Evolutionary conservation across 2,888 invertebrate species (phyloP).

Genomic region (Leptopterna dolabrata): DNA sequence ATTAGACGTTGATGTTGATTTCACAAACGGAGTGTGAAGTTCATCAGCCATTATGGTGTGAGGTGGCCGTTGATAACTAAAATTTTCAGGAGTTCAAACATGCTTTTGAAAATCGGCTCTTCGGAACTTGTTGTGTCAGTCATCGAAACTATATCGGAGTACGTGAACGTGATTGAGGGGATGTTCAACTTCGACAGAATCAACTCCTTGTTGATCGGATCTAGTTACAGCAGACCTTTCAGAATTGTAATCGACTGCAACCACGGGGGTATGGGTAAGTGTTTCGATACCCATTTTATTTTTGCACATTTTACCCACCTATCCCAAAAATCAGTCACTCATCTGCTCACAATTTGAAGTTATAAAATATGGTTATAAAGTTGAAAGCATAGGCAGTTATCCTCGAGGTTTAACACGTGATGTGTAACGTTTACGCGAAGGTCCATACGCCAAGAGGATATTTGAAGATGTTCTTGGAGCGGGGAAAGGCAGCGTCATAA

Average conservation of each 20-base stretch:
- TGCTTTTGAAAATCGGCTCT: slow-evolving; percentile 9
- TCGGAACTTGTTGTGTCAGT: not conserved
- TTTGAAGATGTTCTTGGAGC: slow-evolving; percentile 41
- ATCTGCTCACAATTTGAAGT: no score
- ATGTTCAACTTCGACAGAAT: slow-evolving; percentile 28
- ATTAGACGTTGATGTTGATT: no score
- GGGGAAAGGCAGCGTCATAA: slow-evolving; percentile 8
- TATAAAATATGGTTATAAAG: no score
- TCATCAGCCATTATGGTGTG: no score
- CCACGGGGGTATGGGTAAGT: not conserved
- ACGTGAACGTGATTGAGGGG: not conserved
- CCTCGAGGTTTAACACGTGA: no score
- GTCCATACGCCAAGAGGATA: slow-evolving; percentile 20
- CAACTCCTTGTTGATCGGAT: not conserved
- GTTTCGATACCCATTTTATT: no score
- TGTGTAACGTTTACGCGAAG: no score
- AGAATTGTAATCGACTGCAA: slow-evolving; percentile 22
- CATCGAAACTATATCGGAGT: slow-evolving; percentile 4
- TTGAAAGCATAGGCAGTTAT: no score
- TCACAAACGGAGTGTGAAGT: no score
- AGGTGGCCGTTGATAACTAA: no score
- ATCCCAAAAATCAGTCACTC: no score
- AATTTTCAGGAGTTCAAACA: slow-evolving; percentile 2
- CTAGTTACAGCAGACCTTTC: not conserved
- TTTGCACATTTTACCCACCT: no score